phyloP scores from a whole-genome alignment of 2,888 invertebrate genomes.

The Boloria selene region DNA sequence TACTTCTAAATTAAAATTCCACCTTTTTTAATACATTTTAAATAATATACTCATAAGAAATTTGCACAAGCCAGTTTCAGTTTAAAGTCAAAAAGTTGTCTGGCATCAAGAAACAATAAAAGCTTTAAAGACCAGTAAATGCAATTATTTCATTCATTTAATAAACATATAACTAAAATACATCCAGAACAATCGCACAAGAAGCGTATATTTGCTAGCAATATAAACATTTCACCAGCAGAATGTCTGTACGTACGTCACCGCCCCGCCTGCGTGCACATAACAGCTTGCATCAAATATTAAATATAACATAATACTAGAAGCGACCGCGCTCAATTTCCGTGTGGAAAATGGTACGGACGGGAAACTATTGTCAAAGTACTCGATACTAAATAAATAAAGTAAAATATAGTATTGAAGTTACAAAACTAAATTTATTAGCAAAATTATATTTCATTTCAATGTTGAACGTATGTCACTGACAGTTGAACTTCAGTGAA shows the following conservation, averaged over 20 bases:
- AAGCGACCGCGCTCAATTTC: slow-evolving; percentile 51
- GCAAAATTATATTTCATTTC: background rate
- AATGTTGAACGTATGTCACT: slow-evolving; percentile 1
- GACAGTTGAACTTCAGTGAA: slow-evolving; percentile 1
- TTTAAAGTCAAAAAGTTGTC: too few relatives aligned
- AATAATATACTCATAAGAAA: too few relatives aligned
- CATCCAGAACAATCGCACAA: background rate
- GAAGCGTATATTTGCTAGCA: background rate
- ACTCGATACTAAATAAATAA: slow-evolving; percentile 19
- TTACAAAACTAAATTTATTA: background rate
- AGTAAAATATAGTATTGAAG: background rate
- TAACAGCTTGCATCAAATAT: slow-evolving; percentile 37
- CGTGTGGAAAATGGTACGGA: slow-evolving; percentile 43
- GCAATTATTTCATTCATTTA: too few relatives aligned
- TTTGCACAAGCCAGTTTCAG: too few relatives aligned
- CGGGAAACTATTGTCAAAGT: slow-evolving; percentile 35
- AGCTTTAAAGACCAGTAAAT: too few relatives aligned
- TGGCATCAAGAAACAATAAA: too few relatives aligned
- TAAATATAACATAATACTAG: slow-evolving; percentile 40
- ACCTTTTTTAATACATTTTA: too few relatives aligned
- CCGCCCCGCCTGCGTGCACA: slow-evolving; percentile 25
- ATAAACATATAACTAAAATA: too few relatives aligned
- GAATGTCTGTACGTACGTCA: slow-evolving; percentile 23
- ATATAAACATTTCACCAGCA: slow-evolving; percentile 25
- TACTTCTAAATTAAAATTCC: too few relatives aligned